These are phyloP conservation scores for Brachionus asplanchnoidis DNA, from an alignment of 1,140 invertebrate genomes.

Conservation along the genomic window DNA sequence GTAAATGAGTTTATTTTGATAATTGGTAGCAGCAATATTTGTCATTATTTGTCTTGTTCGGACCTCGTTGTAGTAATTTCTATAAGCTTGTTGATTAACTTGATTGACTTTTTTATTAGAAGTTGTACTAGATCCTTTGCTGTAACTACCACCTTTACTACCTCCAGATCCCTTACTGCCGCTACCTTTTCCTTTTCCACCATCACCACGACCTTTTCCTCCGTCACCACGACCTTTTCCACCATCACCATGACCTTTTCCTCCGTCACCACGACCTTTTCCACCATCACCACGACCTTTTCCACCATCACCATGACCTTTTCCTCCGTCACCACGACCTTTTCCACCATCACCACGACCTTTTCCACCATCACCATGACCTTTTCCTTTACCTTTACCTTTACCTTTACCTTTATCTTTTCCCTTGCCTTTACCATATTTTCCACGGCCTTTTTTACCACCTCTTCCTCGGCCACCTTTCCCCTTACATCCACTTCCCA, in stretches of 20 bases:
- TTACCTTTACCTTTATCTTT: neutral
- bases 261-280: neutral
- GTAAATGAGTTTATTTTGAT: neutral
- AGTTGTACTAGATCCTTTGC: neutral
- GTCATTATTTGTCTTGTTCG: neutral
- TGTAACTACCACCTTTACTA: neutral
- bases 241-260: neutral
- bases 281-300: neutral
- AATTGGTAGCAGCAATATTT: neutral
- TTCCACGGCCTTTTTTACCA: neutral
- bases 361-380: no score
- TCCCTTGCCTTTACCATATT: neutral
- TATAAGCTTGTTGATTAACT: neutral
- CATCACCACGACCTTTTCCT: neutral
- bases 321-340: no score
- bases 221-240: neutral
- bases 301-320: neutral
- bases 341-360: no score
- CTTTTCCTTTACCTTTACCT: no score
- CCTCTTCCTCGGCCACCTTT: neutral
- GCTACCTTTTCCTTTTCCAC: neutral
- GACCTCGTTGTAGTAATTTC: neutral
- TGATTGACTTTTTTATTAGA: neutral
- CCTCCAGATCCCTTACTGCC: neutral
- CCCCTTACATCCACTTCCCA: neutral